Evolutionary conservation across 2,888 invertebrate species (phyloP).

Genomic region (Masnerella sp.): DNA sequence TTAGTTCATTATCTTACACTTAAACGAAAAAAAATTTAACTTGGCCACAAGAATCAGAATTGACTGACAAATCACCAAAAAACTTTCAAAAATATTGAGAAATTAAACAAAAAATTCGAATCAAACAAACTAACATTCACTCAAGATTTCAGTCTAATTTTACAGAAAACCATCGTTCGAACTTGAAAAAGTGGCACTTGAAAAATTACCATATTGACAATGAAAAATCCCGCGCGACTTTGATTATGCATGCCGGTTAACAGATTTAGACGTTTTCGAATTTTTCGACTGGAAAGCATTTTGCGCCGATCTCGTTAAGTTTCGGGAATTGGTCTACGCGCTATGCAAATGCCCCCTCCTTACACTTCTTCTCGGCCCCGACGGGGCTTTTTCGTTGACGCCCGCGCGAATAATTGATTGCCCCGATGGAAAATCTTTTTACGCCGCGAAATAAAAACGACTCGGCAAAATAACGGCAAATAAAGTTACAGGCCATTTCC

Average conservation of each 20-base stretch:
- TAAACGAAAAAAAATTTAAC: too few relatives aligned
- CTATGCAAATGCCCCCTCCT: constrained; percentile 28
- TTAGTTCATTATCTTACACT: too few relatives aligned
- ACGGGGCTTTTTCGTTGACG: too few relatives aligned
- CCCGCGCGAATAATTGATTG: constrained; percentile 19
- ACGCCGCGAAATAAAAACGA: not conserved
- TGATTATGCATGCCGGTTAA: constrained; percentile 31
- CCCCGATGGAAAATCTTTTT: not conserved
- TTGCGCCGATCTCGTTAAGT: constrained; percentile 12
- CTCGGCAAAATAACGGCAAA: not conserved
- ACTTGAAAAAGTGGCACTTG: constrained; percentile 27
- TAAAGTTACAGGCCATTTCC: too few relatives aligned
- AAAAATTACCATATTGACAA: constrained; percentile 43
- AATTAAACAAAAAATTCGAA: too few relatives aligned
- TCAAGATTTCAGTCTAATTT: too few relatives aligned
- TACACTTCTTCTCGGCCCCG: too few relatives aligned
- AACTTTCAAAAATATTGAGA: too few relatives aligned
- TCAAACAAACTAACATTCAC: too few relatives aligned
- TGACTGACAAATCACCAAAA: too few relatives aligned
- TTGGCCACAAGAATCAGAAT: too few relatives aligned
- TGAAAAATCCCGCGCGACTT: constrained; percentile 14
- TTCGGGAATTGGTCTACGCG: constrained; percentile 13
- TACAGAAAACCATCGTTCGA: too few relatives aligned
- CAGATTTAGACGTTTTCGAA: constrained; percentile 38
- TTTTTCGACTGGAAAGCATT: constrained; percentile 38